Base-by-base conservation (phyloP, 1,140 invertebrate genomes). In the Dendroctonus ponderosae region DNA sequence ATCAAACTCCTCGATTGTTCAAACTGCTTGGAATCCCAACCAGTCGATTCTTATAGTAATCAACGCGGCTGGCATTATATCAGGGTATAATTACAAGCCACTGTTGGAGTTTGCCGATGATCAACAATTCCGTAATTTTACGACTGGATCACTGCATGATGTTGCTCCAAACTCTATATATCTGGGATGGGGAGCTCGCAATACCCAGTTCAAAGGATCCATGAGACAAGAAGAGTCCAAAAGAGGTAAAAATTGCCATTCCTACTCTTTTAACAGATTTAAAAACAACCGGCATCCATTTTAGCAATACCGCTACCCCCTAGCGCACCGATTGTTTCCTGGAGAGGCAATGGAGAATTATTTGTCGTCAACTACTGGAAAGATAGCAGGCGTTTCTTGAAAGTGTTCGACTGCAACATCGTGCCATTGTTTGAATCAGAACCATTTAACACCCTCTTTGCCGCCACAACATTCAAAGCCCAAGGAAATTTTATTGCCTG, bases 311-410 rank as follows among this genome's bases (percentile, higher is more conserved):
- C 41, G n/a, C 64, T 51, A 12, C 15, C 40, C 38, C 65, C 46
- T 46, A 62, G 43, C 15, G 7, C 8, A 8, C 72, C 72, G 6
- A 48, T 37, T 46, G 68, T 74, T 40, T 72, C 71, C 9, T 74
- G 72, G 72, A 68, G 72, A 9, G 71, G 68, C 5, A 74, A 74
- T 60, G 72, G 72, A 26, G 71, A 72, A 69, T 54, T 65, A 53
- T 74, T 74, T 58, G 72, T 68, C 5, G 43, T 74, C 15, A 74
- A 74, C 38, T 74, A 65, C 53, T 71, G 62, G 60, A 56, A 46
- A 26, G 58, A 71, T 11, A 9, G 54, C 7, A 61, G 64, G 59
- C 54, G 72, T 48, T 57, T 38, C 41, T 48, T 74, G 14, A 71
- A 71, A 66, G 68, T 74, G 38, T 74, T 71, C 67, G 58, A 71